These are phyloP conservation scores for Radopholus similis DNA, from an alignment of 1,140 invertebrate genomes.

Conservation along the genomic window DNA sequence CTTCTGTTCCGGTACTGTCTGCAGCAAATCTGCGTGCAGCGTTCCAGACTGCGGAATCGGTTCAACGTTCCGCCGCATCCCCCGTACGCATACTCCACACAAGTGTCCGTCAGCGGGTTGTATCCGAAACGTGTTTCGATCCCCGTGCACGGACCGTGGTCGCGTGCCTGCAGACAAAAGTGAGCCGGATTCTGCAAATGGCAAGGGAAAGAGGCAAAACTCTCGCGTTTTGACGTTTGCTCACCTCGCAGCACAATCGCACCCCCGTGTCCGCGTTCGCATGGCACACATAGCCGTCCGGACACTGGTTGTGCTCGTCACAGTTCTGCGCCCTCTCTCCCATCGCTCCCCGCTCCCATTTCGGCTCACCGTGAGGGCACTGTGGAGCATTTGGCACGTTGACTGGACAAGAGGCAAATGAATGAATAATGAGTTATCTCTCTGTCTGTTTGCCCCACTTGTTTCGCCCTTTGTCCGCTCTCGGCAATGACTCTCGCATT, in stretches of 20 bases:
- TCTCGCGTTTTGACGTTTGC: too few relatives aligned
- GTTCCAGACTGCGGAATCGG: constrained; percentile 62
- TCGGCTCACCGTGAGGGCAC: constrained; percentile 56
- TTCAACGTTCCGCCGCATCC: constrained; percentile 78
- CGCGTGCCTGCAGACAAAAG: constrained; percentile 53
- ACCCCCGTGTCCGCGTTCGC: constrained; percentile 51
- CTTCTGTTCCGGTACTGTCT: constrained; percentile 42
- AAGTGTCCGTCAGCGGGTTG: constrained; percentile 59
- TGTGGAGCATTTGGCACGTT: constrained; percentile 23
- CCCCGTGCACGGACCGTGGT: constrained; percentile 59
- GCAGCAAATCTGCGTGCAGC: constrained; percentile 58
- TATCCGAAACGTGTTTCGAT: constrained; percentile 58
- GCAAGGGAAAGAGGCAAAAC: not conserved
- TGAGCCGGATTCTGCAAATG: constrained; percentile 51
- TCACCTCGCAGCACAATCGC: constrained; percentile 52
- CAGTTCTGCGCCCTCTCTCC: not conserved
- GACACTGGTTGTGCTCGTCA: constrained; percentile 27
- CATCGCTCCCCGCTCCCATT: constrained; percentile 3
- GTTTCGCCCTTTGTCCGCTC: constrained; percentile 42
- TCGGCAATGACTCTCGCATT: constrained; percentile 21
- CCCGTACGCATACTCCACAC: constrained; percentile 63
- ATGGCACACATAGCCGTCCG: constrained; percentile 54
- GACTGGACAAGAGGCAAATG: constrained; percentile 41
- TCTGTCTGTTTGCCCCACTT: constrained; percentile 23
- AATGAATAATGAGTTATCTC: not conserved